These are phyloP conservation scores for Crotalus viridis DNA, from an alignment of 2,113 vertebrate genomes.

Conservation along the genomic window DNA sequence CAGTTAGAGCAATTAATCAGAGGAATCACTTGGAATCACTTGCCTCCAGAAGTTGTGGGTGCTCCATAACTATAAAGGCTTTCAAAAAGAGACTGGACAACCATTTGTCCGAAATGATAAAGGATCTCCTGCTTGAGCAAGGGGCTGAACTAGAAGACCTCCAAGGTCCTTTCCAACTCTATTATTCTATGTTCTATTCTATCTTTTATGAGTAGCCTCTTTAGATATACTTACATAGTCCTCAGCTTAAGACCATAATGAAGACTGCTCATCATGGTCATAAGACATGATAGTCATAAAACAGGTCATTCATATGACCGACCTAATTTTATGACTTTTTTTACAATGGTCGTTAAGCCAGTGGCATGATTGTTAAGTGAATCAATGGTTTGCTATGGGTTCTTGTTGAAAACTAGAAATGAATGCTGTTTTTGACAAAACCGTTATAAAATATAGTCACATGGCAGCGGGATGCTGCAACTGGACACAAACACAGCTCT, in stretches of 20 bases:
- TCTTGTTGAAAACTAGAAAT: no score
- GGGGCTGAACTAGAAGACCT: not conserved
- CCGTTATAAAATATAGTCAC: no score
- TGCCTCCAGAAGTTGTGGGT: not conserved
- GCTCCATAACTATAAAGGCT: not conserved
- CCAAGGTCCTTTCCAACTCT: not conserved
- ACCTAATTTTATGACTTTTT: not conserved
- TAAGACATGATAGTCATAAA: not conserved
- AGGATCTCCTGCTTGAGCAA: not conserved
- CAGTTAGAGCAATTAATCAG: not conserved
- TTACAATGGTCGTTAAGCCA: not conserved
- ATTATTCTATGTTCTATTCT: not conserved
- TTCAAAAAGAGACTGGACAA: not conserved
- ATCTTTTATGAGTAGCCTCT: not conserved
- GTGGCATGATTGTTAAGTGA: not conserved
- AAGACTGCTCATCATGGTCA: not conserved
- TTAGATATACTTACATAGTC: not conserved
- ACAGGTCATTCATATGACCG: not conserved
- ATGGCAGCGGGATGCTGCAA: no score
- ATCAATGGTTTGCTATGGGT: not conserved
- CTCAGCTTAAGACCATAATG: not conserved
- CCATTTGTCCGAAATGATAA: not conserved
- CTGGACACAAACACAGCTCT: not conserved
- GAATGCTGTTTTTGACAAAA: no score
- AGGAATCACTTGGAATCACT: not conserved